Percentiles rank a stretch among this genome's conserved stretches.
Conservation (phyloP, 2,113 vertebrate species). For the Trichomycterus rosablanca region DNA sequence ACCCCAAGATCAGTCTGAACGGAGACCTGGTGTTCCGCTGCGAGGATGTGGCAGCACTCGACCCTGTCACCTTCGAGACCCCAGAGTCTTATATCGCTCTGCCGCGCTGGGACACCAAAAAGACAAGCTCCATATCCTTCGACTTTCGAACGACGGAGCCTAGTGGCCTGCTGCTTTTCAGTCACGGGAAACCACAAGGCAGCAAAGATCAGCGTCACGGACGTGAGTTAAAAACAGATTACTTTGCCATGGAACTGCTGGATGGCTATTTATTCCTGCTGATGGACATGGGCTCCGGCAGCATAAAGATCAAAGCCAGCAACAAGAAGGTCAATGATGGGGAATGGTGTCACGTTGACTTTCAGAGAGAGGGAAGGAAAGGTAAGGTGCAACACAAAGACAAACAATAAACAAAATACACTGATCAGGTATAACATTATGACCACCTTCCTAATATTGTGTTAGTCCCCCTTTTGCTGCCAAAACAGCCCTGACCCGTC, state of each 20-base stretch:
- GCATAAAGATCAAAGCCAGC: constrained; percentile 83
- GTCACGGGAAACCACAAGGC: constrained; percentile 72
- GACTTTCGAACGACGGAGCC: constrained; percentile 90
- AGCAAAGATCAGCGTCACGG: constrained; percentile 67
- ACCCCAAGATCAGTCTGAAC: constrained; percentile 84
- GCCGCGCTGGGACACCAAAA: constrained; percentile 84
- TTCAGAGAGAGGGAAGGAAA: constrained; percentile 87
- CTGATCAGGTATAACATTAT: too few relatives aligned
- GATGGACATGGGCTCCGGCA: constrained; percentile 89
- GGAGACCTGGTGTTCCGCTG: constrained; percentile 87
- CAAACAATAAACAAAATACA: constrained; percentile 25
- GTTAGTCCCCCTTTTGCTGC: too few relatives aligned
- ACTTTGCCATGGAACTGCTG: constrained; percentile 87
- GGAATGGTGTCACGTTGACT: constrained; percentile 92
- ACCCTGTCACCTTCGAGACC: constrained; percentile 83
- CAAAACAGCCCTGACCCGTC: too few relatives aligned
- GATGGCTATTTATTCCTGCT: constrained; percentile 85
- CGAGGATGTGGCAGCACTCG: constrained; percentile 81
- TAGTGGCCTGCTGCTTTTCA: constrained; percentile 85
- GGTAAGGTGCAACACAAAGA: constrained; percentile 64
- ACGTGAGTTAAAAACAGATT: constrained; percentile 74
- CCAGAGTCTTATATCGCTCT: constrained; percentile 79
- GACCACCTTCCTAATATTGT: too few relatives aligned
- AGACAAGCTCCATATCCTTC: constrained; percentile 86
- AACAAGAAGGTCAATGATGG: constrained; percentile 91